These are phyloP conservation scores for Biston stratarius DNA, from an alignment of 2,888 invertebrate species.

Conservation along the genomic window DNA sequence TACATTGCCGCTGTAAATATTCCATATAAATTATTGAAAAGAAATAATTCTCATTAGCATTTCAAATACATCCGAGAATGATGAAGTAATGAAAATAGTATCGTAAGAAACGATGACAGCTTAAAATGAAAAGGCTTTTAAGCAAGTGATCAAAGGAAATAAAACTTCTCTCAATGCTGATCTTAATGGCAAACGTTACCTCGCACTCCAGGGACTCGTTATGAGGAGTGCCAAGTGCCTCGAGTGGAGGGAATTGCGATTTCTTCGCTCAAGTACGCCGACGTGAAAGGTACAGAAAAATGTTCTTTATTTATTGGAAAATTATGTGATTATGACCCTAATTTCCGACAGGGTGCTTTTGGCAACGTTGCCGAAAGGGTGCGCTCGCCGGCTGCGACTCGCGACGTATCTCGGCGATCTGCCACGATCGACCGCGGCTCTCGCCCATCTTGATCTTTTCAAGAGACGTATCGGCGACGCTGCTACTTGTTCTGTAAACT, in stretches of 20 bases:
- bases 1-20: slow-evolving; percentile 29
- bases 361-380: slow-evolving; percentile 39
- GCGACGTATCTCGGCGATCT: slow-evolving; percentile 75
- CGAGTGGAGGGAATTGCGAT: slow-evolving; percentile 68
- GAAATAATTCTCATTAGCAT: slow-evolving; percentile 40
- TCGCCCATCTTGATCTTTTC: slow-evolving; percentile 66
- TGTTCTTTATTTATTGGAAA: slow-evolving; percentile 44
- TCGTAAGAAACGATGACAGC: slow-evolving; percentile 44
- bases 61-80: slow-evolving; percentile 33
- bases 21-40: slow-evolving; percentile 22
- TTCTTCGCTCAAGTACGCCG: slow-evolving; percentile 55
- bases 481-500: slow-evolving; percentile 48
- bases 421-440: slow-evolving; percentile 64
- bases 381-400: slow-evolving; percentile 54
- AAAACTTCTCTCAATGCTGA: slow-evolving; percentile 55
- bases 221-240: slow-evolving; percentile 69
- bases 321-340: slow-evolving; percentile 42
- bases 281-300: slow-evolving; percentile 51
- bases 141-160: slow-evolving; percentile 58
- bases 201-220: slow-evolving; percentile 62
- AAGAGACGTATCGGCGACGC: slow-evolving; percentile 56
- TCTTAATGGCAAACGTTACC: slow-evolving; percentile 66
- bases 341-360: slow-evolving; percentile 37
- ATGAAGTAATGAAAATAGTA: slow-evolving; percentile 36
- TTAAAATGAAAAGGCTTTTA: slow-evolving; percentile 49